Evolutionary conservation across 2,113 vertebrate species (phyloP).

Genomic region (human): DNA sequence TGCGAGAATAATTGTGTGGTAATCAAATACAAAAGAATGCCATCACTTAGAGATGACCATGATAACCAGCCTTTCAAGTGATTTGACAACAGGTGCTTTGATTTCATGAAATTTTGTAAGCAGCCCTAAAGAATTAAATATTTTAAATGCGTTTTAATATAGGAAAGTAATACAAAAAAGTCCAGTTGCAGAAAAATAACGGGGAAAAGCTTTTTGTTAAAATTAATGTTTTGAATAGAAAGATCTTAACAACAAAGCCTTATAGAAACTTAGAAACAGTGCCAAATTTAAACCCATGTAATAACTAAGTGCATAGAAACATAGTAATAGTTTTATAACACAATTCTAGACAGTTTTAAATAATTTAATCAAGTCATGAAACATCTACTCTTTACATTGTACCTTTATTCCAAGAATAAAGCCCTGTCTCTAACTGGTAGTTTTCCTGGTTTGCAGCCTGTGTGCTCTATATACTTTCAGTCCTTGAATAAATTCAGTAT

Average conservation of each 20-base stretch:
- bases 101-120: slow-evolving; percentile 39
- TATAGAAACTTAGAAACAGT: neutral
- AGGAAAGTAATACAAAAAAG: slow-evolving; percentile 36
- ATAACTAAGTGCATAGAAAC: slow-evolving; percentile 44
- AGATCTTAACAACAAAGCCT: slow-evolving; percentile 42
- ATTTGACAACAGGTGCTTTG: slow-evolving; percentile 4
- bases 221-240: slow-evolving; percentile 29
- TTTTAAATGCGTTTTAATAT: slow-evolving; percentile 1
- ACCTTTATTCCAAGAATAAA: slow-evolving; percentile 71
- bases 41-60: neutral
- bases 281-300: slow-evolving; percentile 5
- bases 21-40: slow-evolving; percentile 34
- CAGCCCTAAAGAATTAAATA: slow-evolving; percentile 26
- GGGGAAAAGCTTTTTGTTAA: neutral
- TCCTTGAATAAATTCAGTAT: slow-evolving; percentile 79
- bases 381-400: slow-evolving; percentile 38
- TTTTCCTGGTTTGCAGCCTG: slow-evolving; percentile 68
- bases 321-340: neutral
- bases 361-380: neutral
- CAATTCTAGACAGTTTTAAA: slow-evolving; percentile 29
- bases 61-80: slow-evolving; percentile 1
- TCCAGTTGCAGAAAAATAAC: neutral
- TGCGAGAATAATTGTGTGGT: neutral
- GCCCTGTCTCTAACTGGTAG: slow-evolving; percentile 53
- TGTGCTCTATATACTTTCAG: slow-evolving; percentile 72